Evolutionary conservation across 2,797 vertebrate genomes (phyloP).

Genomic region (Pogonophryne albipinna): DNA sequence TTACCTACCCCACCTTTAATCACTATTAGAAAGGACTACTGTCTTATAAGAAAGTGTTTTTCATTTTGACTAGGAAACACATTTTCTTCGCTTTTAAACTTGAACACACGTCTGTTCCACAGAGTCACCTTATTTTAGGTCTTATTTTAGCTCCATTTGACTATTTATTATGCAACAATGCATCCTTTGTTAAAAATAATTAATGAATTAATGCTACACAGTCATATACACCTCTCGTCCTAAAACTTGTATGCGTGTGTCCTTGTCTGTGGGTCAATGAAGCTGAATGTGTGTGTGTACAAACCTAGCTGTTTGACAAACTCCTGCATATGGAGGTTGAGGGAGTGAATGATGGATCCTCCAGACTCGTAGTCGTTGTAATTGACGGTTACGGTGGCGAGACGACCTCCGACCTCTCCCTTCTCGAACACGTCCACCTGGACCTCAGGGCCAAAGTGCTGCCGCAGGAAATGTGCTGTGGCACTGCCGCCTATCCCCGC

Average conservation of each 20-base stretch:
- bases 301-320: conserved; percentile 96
- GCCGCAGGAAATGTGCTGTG: conserved; percentile 92
- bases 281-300: conserved; percentile 49
- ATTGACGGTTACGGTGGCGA: conserved; percentile 95
- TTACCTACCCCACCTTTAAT: not conserved
- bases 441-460: conserved; percentile 95
- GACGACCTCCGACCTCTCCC: conserved; percentile 89
- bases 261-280: not conserved
- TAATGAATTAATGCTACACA: not conserved
- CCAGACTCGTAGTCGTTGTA: conserved; percentile 95
- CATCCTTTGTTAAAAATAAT: not conserved
- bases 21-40: not conserved
- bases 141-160: not conserved
- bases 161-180: not conserved
- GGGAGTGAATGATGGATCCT: conserved; percentile 93
- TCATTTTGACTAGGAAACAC: not conserved
- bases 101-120: not conserved
- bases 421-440: conserved; percentile 95
- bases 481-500: conserved; percentile 96
- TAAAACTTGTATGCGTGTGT: not conserved
- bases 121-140: not conserved
- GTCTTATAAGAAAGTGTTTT: not conserved
- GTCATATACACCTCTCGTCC: not conserved
- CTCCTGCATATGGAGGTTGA: conserved; percentile 98
- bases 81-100: not conserved